Evolutionary conservation across 1,140 invertebrate genomes (phyloP), one percentile per base, ranked within the genome.

Genomic region (Vollenhovia emeryi): DNA sequence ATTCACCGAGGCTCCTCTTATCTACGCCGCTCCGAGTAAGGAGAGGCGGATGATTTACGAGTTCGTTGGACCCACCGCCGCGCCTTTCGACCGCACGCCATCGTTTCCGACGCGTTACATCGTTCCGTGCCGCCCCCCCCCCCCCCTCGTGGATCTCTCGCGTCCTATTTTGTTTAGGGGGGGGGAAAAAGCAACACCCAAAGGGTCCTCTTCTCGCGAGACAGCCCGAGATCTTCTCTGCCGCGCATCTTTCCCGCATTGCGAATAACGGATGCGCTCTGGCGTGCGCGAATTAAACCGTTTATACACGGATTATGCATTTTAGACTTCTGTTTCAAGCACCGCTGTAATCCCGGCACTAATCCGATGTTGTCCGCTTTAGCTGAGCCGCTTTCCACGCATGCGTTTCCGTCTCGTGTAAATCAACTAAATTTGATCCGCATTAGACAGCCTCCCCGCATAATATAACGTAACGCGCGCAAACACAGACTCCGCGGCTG

Each of bases 351-450:
- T 82, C 78, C 62, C 50, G 40, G 50, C 66, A 57, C 36, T 82
- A 82, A 82, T 73, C 78, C 78, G 66, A 82, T 45, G 66, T 43
- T 82, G 66, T n/a, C 78, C 78, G 78, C 78, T 73, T 73, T 73
- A 80, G 78, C 13, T 43, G 50, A 80, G 64, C 36, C 66, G 78
- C 66, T 71, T 57, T 82, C 50, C 66, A n/a, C 43, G 78, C 66
- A 73, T 73, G 55, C 78, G 78, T 82, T 82, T 57, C 78, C 78
- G 66, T 45, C 24, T 18, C 50, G 78, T 33, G 50, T 59, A 82
- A 73, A 82, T 71, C 78, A 57, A 73, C 66, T 82, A 82, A 82
- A 82, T 82, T 82, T 73, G 50, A 73, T 82, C 78, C 78, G 78
- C 66, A 71, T 82, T 82, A 82, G 66, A 60, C 52, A 69, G 11